Evolutionary conservation across 2,888 invertebrate genomes (phyloP).

Genomic region (Isoperla grammatica): DNA sequence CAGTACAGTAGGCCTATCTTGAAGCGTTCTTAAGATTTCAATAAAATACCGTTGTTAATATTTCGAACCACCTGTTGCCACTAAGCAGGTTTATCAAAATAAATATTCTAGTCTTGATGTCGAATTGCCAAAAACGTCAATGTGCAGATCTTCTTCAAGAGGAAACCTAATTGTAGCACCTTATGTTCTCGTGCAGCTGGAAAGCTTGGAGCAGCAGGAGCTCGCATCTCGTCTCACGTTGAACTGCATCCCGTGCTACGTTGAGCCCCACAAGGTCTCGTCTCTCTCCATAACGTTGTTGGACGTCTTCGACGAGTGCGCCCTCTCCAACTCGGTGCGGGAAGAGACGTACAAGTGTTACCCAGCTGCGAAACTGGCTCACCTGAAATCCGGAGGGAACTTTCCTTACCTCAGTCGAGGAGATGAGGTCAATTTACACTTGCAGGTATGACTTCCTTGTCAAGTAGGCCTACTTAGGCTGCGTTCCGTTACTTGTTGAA

Average conservation of each 20-base stretch:
- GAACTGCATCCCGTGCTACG: constrained; percentile 74
- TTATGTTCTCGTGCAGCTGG: constrained; percentile 56
- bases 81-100: no score
- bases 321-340: constrained; percentile 67
- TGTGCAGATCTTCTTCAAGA: no score
- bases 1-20: no score
- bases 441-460: constrained; percentile 56
- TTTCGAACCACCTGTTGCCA: no score
- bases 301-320: constrained; percentile 86
- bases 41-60: no score
- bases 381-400: constrained; percentile 83
- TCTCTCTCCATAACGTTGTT: constrained; percentile 72
- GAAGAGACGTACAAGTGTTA: constrained; percentile 82
- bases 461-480: no score
- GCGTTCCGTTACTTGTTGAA: no score
- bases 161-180: no score
- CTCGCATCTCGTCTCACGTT: constrained; percentile 80
- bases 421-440: constrained; percentile 83
- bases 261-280: constrained; percentile 66
- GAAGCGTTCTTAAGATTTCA: no score
- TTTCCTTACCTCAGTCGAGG: constrained; percentile 85
- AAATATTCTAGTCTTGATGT: no score
- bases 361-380: constrained; percentile 78
- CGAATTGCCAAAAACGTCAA: no score
- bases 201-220: constrained; percentile 73